Percentiles rank a stretch among this genome's conserved stretches.
These are phyloP conservation scores for Dasyurus viverrinus DNA, from an alignment of 2,113 vertebrate genomes.

Conservation along the genomic window DNA sequence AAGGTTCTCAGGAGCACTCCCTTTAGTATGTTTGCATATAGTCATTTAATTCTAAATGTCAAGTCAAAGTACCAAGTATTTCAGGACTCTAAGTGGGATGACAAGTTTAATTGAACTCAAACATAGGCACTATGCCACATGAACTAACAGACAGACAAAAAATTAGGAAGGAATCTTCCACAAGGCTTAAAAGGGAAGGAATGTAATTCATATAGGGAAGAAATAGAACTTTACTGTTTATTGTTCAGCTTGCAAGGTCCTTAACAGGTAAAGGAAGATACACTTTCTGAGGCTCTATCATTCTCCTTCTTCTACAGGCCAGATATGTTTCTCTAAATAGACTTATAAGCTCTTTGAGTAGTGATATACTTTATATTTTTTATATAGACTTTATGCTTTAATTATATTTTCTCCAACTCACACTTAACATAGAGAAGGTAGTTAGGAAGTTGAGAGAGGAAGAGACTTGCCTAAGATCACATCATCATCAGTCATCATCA, in stretches of 20 bases:
- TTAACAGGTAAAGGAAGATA: not conserved
- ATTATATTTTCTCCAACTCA: not conserved
- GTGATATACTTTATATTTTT: not conserved
- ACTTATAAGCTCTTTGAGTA: not conserved
- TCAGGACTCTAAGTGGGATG: not conserved
- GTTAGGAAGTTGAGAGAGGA: not conserved
- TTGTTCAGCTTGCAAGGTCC: not conserved
- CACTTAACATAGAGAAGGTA: not conserved
- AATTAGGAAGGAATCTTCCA: not conserved
- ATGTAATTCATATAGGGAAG: not conserved
- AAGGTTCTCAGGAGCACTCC: not conserved
- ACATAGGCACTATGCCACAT: not conserved
- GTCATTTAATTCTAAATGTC: slow-evolving; percentile 29
- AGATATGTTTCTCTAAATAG: not conserved
- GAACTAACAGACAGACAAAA: not conserved
- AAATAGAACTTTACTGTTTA: not conserved
- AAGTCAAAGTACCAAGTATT: not conserved
- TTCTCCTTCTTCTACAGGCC: not conserved
- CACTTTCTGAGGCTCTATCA: not conserved
- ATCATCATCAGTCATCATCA: not conserved
- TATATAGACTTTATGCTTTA: not conserved
- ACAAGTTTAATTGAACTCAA: not conserved
- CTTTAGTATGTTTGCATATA: slow-evolving; percentile 1
- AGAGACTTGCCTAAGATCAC: not conserved
- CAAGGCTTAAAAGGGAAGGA: not conserved